phyloP scores from a whole-genome alignment of 2,797 vertebrate species.

The Ciconia nigra region DNA sequence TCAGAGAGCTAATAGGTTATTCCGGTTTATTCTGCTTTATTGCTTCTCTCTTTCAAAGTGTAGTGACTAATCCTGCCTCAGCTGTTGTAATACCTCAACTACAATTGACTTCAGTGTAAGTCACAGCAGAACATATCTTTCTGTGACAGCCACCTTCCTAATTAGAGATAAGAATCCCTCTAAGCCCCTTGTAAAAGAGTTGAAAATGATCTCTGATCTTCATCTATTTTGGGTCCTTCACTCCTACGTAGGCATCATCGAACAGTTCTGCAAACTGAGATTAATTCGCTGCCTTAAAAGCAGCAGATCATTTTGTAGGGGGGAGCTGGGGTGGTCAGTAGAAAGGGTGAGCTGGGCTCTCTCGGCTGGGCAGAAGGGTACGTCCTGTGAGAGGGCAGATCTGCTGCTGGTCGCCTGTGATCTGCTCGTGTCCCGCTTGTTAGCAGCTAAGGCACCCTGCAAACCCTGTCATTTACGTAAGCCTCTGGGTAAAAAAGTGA shows the following conservation, averaged over 20 bases:
- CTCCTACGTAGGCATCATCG: neutral
- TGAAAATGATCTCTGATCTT: slow-evolving; percentile 51
- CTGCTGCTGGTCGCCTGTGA: neutral
- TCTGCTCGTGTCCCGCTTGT: neutral
- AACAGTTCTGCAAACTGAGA: neutral
- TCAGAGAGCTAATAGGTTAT: neutral
- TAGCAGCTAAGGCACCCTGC: neutral
- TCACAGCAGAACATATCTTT: neutral
- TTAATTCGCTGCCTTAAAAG: neutral
- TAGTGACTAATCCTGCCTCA: slow-evolving; percentile 48
- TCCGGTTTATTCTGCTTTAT: slow-evolving; percentile 22
- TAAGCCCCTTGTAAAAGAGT: slow-evolving; percentile 20
- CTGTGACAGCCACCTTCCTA: slow-evolving; percentile 40
- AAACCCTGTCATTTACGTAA: neutral
- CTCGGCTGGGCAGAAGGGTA: neutral
- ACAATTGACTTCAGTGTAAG: slow-evolving; percentile 16
- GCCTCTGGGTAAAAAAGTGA: neutral
- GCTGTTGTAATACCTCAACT: slow-evolving; percentile 36
- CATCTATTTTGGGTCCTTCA: slow-evolving; percentile 34
- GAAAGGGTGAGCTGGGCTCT: neutral
- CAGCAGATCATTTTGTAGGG: neutral
- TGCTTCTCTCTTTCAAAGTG: neutral
- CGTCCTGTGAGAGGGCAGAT: neutral
- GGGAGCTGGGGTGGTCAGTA: neutral
- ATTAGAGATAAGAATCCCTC: slow-evolving; percentile 37